phyloP scores from a whole-genome alignment of 1,140 invertebrate genomes.

The Achroia grisella region DNA sequence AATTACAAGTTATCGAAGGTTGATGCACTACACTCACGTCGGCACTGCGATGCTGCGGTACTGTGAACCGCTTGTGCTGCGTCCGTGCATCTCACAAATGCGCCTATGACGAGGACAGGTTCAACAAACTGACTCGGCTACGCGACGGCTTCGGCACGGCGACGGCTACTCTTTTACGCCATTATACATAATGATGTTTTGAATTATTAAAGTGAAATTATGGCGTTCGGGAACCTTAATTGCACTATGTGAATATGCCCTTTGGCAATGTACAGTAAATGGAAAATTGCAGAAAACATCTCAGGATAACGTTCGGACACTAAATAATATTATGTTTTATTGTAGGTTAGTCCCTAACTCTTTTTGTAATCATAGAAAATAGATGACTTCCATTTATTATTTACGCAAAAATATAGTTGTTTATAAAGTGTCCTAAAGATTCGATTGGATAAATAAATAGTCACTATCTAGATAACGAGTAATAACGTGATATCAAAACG shows the following conservation, averaged over 20 bases:
- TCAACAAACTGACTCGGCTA: constrained; percentile 54
- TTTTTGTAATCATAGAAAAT: too few species aligned
- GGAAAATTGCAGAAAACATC: constrained; percentile 20
- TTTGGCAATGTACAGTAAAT: constrained; percentile 12
- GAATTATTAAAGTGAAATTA: constrained; percentile 42
- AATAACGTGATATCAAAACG: too few species aligned
- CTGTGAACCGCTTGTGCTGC: constrained; percentile 1
- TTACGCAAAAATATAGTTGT: too few species aligned
- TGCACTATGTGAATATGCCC: constrained; percentile 22
- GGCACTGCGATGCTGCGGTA: constrained; percentile 13
- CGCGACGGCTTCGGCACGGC: constrained; percentile 26
- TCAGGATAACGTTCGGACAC: constrained; percentile 5
- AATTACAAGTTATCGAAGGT: constrained; percentile 63
- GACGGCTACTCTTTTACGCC: constrained; percentile 34
- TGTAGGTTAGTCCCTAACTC: too few species aligned
- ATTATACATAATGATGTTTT: constrained; percentile 46
- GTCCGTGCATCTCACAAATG: constrained; percentile 29
- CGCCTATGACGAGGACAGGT: constrained; percentile 46
- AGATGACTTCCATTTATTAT: too few species aligned
- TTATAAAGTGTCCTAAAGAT: too few species aligned
- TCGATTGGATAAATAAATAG: too few species aligned
- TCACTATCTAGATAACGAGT: too few species aligned
- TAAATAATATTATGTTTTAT: too few species aligned
- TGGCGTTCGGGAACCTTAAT: constrained; percentile 25
- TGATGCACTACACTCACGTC: constrained; percentile 49